phyloP scores from a whole-genome alignment of 2,113 vertebrate genomes.

The Cynocephalus volans region DNA sequence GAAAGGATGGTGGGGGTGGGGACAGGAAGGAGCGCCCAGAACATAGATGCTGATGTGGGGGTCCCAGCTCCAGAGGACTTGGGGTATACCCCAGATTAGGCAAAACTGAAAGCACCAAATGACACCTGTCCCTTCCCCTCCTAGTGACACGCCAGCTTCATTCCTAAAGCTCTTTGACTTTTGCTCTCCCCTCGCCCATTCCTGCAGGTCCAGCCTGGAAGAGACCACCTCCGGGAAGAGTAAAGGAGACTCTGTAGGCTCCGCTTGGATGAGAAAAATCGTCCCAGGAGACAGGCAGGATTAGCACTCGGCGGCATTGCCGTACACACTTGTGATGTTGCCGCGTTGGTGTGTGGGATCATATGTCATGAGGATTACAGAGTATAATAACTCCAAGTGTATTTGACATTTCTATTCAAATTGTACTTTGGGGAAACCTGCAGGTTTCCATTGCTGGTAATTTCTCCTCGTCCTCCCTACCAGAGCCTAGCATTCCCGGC shows the following conservation, averaged over 20 bases:
- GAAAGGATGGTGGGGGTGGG: neutral
- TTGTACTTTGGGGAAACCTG: neutral
- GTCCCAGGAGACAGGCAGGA: neutral
- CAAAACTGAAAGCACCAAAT: neutral
- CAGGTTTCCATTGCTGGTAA: neutral
- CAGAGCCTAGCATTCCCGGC: neutral
- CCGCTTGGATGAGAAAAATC: neutral
- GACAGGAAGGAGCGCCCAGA: neutral
- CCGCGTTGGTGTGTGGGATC: neutral
- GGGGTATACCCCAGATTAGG: neutral
- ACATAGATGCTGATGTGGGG: neutral
- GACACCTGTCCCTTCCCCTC: neutral
- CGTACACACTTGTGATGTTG: fast-evolving
- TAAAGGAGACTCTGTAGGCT: neutral
- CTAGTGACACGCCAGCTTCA: neutral
- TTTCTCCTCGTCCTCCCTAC: neutral
- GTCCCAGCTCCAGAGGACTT: neutral
- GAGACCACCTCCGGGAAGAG: neutral
- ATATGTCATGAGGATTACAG: neutral
- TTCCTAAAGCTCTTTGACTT: neutral
- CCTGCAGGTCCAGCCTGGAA: neutral
- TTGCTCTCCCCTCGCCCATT: neutral
- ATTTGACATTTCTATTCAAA: conserved; percentile 6
- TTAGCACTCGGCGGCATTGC: fast-evolving
- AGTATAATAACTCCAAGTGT: neutral